Evolutionary conservation across 1,140 invertebrate genomes (phyloP).

Genomic region (Bombus confusus): DNA sequence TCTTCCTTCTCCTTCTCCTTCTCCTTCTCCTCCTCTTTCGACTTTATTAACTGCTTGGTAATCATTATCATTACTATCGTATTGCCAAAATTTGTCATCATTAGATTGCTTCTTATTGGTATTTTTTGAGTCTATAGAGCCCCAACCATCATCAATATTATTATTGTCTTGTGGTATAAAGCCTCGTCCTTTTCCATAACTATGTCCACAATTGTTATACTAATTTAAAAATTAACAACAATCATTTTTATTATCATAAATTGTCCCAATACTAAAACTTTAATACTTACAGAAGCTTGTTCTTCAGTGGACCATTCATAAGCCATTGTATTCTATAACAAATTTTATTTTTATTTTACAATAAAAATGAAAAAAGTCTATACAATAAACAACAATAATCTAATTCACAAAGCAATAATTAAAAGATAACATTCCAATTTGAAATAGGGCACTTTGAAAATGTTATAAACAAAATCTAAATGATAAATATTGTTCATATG

Average conservation of each 20-base stretch:
- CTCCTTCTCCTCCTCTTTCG: conserved; percentile 38
- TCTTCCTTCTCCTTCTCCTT: not conserved
- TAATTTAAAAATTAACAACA: conserved; percentile 33
- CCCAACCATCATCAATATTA: conserved; percentile 28
- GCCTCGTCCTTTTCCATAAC: conserved; percentile 71
- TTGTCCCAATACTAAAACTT: not conserved
- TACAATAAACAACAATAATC: not conserved
- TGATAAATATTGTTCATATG: no score
- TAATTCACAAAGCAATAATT: not conserved
- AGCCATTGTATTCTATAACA: conserved; percentile 41
- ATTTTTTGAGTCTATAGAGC: not conserved
- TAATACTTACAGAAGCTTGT: conserved; percentile 49
- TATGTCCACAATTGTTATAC: conserved; percentile 60
- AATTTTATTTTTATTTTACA: not conserved
- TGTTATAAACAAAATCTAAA: not conserved
- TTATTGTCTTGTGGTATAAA: conserved; percentile 57
- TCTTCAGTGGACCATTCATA: conserved; percentile 45
- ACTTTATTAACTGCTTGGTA: conserved; percentile 1
- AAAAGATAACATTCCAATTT: not conserved
- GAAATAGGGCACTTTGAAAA: not conserved
- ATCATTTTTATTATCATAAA: not conserved
- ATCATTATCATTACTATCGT: not conserved
- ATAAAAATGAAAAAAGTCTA: not conserved
- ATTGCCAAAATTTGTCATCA: not conserved
- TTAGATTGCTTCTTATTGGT: conserved; percentile 11